Evolutionary conservation across 2,888 invertebrate genomes (phyloP), one percentile per base, ranked within the genome.

Genomic region (Synanthedon vespiformis): DNA sequence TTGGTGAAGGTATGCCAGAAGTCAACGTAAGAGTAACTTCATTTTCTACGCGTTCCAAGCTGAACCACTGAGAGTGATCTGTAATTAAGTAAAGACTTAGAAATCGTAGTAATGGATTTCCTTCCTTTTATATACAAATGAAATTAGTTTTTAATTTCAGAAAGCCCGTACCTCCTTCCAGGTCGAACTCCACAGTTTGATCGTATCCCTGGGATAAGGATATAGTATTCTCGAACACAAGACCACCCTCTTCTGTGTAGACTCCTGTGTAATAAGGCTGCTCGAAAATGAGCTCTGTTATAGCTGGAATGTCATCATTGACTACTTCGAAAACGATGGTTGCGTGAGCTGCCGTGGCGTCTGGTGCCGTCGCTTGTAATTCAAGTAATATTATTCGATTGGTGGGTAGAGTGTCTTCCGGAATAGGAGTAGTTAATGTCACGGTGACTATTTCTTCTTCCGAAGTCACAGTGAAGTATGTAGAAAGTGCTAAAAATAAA

Each of bases 21-120:
- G 41, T 34, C 3, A 64, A 10, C n/a, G 27, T 52, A 27, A 67
- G 22, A 4, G 52, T 53, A 13, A 58, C 51, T 1, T 58, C 54
- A 51, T 64, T 63, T 8, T 52, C 58, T 4, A 44, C 41, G 14
- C 8, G 51, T 8, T 41, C 48, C 4, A 64, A 22, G 8, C 18
- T 51, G 52, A 71, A 73, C 64, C 67, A 70, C 34, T 62, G 58
- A 0, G 68, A 51, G 27, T 63, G 49, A 5, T 65, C 72, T 72
- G 58, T 44, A 67, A 40, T 12, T 44, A 44, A 44, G 8, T 6
- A 44, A 12, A 44, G 3, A 44, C 8, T 44, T 14, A n/a, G 11
- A 44, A 14, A 44, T 14, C 14, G 13, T n/a, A n/a, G 44, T 2
- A 5, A 14, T 44, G 44, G 10, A 5, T 44, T n/a, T n/a, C n/a